A percentile compares a stretch with the other conserved stretches of the same genome.
Conservation (phyloP, 2,888 invertebrate species). For the Scrobipalpa atriplicella region DNA sequence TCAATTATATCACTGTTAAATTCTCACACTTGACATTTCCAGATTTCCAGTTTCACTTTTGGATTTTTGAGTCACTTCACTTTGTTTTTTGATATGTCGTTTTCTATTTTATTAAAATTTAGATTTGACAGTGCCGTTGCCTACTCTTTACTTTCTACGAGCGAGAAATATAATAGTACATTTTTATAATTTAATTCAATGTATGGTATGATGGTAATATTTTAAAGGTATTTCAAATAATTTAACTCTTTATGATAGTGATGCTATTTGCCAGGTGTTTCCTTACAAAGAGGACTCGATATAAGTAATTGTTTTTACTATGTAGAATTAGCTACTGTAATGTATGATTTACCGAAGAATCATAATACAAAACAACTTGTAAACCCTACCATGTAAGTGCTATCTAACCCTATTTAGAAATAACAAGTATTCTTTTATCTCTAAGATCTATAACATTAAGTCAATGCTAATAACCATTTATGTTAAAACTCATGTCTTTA, state of each 20-base stretch:
- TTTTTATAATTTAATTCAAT: neutral
- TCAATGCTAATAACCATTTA: constrained; percentile 7
- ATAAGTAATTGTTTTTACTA: too few species aligned
- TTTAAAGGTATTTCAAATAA: too few species aligned
- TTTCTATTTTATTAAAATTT: neutral
- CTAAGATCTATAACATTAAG: neutral
- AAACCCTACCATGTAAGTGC: neutral
- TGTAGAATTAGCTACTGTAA: too few species aligned
- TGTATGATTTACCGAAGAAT: neutral
- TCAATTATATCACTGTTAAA: too few species aligned
- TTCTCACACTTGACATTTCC: too few species aligned
- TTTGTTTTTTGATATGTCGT: neutral
- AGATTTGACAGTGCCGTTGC: constrained; percentile 20
- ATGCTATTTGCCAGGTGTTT: neutral
- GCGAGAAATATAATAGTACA: neutral
- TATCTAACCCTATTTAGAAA: neutral
- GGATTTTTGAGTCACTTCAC: neutral
- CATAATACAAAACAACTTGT: neutral
- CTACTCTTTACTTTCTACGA: constrained; percentile 20
- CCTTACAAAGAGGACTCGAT: neutral
- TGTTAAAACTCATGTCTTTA: constrained; percentile 1
- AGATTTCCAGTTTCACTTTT: too few species aligned
- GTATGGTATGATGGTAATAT: too few species aligned
- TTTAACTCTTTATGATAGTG: neutral
- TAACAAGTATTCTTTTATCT: neutral